Evolutionary conservation across 2,888 invertebrate species (phyloP), one percentile per base, ranked within the genome.

Genomic region (Agrochola lychnidis): DNA sequence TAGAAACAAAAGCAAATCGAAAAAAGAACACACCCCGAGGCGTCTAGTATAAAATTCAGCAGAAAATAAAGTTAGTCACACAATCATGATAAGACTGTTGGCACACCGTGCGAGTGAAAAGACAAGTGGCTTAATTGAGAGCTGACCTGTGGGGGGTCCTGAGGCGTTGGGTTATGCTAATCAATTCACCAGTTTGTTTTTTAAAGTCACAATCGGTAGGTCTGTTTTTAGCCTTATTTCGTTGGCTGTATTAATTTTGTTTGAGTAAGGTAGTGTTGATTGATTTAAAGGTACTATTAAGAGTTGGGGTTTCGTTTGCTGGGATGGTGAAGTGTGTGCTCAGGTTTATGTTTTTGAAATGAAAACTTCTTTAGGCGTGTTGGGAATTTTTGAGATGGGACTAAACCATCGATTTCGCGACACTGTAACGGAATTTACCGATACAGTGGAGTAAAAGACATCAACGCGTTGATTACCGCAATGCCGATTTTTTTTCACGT

Each of bases 51-150:
- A 88, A 93, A 92, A 92, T 90, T 89, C 91, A 91, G 92, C 93
- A 94, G 91, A 94, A 94, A 95, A 94, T 95, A 93, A 94, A 93
- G 93, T 92, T 89, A 90, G 89, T 91, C 91, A 89, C 89, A 87
- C 82, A 79, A 95, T 95, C 95, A 89, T 86, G 96, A 96, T 96
- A 96, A 94, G 91, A 91, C 83, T 85, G 92, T 89, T 92, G 92
- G 92, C 95, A 94, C 95, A 95, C 94, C 89, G 90, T 89, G 90
- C 90, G 89, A 90, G 93, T 93, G 94, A 94, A 95, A 94, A 93
- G 95, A 96, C 96, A 96, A 96, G 96, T 95, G 92, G 93, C 95
- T 96, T 96, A 96, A 96, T 96, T 96, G 96, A 95, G 95, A 93
- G 92, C 88, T 92, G 91, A 92, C 92, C 92, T 87, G 93, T 93